Percentiles rank a stretch among this genome's conserved stretches.
Conservation (phyloP, 2,888 invertebrate genomes). For the Lingula anatina region DNA sequence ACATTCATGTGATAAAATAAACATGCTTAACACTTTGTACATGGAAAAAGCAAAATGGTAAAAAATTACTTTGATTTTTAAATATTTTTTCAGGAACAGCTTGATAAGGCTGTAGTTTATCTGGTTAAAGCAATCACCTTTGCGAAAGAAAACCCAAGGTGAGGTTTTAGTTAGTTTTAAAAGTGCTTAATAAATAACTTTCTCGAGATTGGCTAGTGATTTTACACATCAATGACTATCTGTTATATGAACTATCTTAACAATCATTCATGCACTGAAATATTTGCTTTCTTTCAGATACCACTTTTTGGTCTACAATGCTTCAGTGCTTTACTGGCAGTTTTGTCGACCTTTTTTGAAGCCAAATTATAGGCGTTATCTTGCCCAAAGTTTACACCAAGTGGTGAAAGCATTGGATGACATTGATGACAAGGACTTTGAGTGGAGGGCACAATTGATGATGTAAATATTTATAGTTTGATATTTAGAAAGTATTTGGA, state of each 20-base stretch:
- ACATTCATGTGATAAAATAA: no score
- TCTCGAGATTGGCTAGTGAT: no score
- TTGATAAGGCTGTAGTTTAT: conserved; percentile 49
- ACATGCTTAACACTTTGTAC: no score
- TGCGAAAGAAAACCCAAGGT: conserved; percentile 47
- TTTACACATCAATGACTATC: no score
- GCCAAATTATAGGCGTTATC: conserved; percentile 39
- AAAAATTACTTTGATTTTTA: conserved; percentile 2
- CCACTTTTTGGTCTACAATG: conserved; percentile 52
- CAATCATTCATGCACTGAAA: no score
- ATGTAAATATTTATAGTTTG: no score
- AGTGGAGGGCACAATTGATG: conserved; percentile 51
- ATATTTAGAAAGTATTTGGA: no score
- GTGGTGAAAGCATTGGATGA: conserved; percentile 50
- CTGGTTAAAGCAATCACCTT: conserved; percentile 49
- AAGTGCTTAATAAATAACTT: no score
- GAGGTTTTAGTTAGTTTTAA: no score
- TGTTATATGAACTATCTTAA: no score
- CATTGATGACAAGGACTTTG: conserved; percentile 47
- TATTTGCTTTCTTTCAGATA: conserved; percentile 30
- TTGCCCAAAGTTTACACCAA: conserved; percentile 42
- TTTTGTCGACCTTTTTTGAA: conserved; percentile 50
- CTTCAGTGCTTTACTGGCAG: conserved; percentile 51
- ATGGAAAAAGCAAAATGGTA: no score
- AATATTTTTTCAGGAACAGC: conserved; percentile 32